A percentile compares a stretch with the other conserved stretches of the same genome.
phyloP scores from a whole-genome alignment of 2,888 invertebrate genomes.

The Drosophila robusta region DNA sequence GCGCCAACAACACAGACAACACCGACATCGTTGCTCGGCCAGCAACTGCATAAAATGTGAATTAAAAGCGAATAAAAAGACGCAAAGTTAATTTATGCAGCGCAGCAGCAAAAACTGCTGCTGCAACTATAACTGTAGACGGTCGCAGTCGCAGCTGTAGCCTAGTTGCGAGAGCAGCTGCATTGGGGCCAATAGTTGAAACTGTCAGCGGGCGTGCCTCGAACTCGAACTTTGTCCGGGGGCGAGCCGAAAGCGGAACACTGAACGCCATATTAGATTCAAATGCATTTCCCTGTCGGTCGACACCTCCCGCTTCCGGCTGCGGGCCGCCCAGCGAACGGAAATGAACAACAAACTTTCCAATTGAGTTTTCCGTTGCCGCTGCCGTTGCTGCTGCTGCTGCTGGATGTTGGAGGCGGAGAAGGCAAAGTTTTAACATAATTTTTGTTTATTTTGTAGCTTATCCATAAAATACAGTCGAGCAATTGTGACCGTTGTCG shows the following conservation, averaged over 20 bases:
- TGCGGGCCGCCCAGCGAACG: slow-evolving; percentile 43
- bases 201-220: slow-evolving; percentile 40
- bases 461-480: slow-evolving; percentile 55
- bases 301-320: slow-evolving; percentile 66
- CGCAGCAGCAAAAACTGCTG: slow-evolving; percentile 33
- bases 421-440: slow-evolving; percentile 62
- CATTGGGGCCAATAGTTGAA: slow-evolving; percentile 36
- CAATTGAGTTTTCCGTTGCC: slow-evolving; percentile 78
- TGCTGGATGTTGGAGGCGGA: slow-evolving; percentile 19
- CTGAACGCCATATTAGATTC: slow-evolving; percentile 77
- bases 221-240: slow-evolving; percentile 38
- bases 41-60: slow-evolving; percentile 46
- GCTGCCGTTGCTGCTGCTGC: slow-evolving; percentile 25
- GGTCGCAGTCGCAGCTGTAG: slow-evolving; percentile 23
- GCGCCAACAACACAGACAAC: slow-evolving; percentile 14
- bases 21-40: slow-evolving; percentile 19
- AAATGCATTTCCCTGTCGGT: slow-evolving; percentile 71
- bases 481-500: slow-evolving; percentile 16
- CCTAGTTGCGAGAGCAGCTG: slow-evolving; percentile 29
- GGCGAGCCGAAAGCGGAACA: slow-evolving; percentile 53
- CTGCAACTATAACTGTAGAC: slow-evolving; percentile 41
- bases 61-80: slow-evolving; percentile 68
- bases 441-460: slow-evolving; percentile 69
- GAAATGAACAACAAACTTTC: slow-evolving; percentile 78
- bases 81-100: slow-evolving; percentile 71